Base-by-base conservation (phyloP, 2,797 vertebrate species). In the Choloepus didactylus region DNA sequence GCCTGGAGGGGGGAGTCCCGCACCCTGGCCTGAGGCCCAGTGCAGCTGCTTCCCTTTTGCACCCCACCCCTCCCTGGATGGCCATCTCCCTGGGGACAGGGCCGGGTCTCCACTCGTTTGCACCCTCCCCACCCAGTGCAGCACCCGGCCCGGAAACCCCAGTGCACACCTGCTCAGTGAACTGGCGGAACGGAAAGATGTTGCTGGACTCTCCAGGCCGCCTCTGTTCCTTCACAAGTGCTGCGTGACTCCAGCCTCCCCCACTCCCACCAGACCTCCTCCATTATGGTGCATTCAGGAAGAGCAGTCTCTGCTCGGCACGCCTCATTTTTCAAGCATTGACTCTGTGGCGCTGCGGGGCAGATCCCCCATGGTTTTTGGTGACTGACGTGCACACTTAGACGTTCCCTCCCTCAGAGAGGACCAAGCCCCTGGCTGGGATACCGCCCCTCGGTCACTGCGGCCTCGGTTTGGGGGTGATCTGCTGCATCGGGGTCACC, bases 211-310 rank as follows among this genome's bases (percentile, higher is more conserved):
- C 10, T 49, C 15, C 81, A 11, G 16, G 35, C 35, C 3, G 6
- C 56, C 10, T 41, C 35, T 29, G 9, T 29, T 80, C 15, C 19
- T 23, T 7, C 14, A 3, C 9, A 12, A 9, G 76, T 21, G 18
- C 38, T 0, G 4, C 29, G 23, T 21, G 62, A 15, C 29, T 4
- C 9, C 2, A 19, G 2, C 0, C 0, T 23, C 12, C 9, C 29
- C 62, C 1, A 31, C 6, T 44, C 16, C 76, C 41, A 3, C 15
- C 21, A 3, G 7, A 15, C 2, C 76, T 18, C 16, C 12, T n/a
- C 15, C 6, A 2, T 23, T 0, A 5, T 16, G 51, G 19, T n/a
- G 12, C 23, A 2, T 15, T 38, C 10, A 2, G 11, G 29, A n/a
- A 1, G 11, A n/a, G 60, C 44, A 15, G n/a, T 23, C 41, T 11